phyloP scores from a whole-genome alignment of 2,888 invertebrate species.

The Drosophila kokeensis region DNA sequence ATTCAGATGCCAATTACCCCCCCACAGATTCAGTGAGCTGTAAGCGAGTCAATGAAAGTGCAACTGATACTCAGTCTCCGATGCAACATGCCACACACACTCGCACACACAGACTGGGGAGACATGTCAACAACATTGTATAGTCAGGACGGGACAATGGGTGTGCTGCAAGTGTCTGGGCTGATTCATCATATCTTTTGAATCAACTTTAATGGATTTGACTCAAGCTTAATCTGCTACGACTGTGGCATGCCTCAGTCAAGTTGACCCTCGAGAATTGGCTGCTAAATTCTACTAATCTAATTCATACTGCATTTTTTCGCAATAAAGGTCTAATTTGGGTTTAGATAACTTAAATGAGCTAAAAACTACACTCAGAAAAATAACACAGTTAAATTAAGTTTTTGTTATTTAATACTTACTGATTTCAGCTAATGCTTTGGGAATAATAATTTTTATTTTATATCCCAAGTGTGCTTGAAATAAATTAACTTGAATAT shows the following conservation, averaged over 20 bases:
- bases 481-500: slow-evolving; percentile 32
- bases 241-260: slow-evolving; percentile 12
- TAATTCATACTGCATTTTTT: slow-evolving; percentile 27
- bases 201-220: slow-evolving; percentile 52
- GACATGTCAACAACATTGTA: slow-evolving; percentile 36
- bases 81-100: slow-evolving; percentile 16
- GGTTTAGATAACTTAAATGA: background rate
- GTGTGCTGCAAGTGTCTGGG: slow-evolving; percentile 41
- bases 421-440: slow-evolving; percentile 1
- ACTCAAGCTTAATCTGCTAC: slow-evolving; percentile 34
- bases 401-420: background rate
- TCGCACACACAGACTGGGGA: background rate
- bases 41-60: slow-evolving; percentile 47
- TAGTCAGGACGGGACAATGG: slow-evolving; percentile 5
- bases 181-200: slow-evolving; percentile 36
- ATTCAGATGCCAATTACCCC: slow-evolving; percentile 28
- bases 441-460: slow-evolving; percentile 22
- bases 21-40: slow-evolving; percentile 29
- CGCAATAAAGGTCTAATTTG: slow-evolving; percentile 4
- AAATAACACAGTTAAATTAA: background rate
- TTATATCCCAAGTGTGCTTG: slow-evolving; percentile 11
- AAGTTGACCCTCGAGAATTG: slow-evolving; percentile 10
- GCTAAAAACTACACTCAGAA: background rate
- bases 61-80: slow-evolving; percentile 43
- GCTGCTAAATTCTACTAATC: slow-evolving; percentile 40